Evolutionary conservation across 2,797 vertebrate genomes (phyloP), one percentile per base, ranked within the genome.

Genomic region (Lycodopsis pacificus): DNA sequence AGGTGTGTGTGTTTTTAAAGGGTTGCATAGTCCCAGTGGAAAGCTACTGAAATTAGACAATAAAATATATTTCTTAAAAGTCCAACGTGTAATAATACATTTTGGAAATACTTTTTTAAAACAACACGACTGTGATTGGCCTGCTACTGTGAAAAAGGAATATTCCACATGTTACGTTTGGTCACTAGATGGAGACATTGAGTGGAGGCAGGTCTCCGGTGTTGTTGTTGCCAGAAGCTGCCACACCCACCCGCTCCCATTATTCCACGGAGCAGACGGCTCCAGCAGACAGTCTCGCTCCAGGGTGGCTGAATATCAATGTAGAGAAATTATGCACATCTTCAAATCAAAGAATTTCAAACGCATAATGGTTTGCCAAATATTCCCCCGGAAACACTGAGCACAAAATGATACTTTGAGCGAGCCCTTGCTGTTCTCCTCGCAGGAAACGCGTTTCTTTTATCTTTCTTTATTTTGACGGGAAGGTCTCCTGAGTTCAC

Each of bases 211-310:
- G 13, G 49, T 22, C 49, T 64, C 40, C 42, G 65, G 14, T 6
- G 63, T 40, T 82, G 77, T 79, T 65, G 6, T 79, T 85, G 49
- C 57, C 65, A n/a, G 32, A n/a, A 19, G 57, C 32, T 90, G 90
- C 92, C 93, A 93, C 93, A 91, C 93, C 93, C 93, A 92, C 90
- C 71, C 12, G 20, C 82, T 88, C 73, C 38, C 38, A 84, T 85
- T 79, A 77, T 84, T 79, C 81, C 82, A 76, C 48, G 20, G 74
- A 83, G 77, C 83, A 91, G 91, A 92, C 85, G 75, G 84, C 84
- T 89, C 80, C 81, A 70, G 65, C 81, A 88, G 86, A 86, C 81
- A 67, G 74, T 71, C 77, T 77, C 11, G 76, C 91, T 85, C 75
- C 81, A 66, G 88, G 85, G 78, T 63, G 73, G 73, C 56, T 81